Percentiles rank a stretch among this genome's conserved stretches.
phyloP scores from a whole-genome alignment of 2,888 invertebrate species.

The Sinohyriopsis cumingii region DNA sequence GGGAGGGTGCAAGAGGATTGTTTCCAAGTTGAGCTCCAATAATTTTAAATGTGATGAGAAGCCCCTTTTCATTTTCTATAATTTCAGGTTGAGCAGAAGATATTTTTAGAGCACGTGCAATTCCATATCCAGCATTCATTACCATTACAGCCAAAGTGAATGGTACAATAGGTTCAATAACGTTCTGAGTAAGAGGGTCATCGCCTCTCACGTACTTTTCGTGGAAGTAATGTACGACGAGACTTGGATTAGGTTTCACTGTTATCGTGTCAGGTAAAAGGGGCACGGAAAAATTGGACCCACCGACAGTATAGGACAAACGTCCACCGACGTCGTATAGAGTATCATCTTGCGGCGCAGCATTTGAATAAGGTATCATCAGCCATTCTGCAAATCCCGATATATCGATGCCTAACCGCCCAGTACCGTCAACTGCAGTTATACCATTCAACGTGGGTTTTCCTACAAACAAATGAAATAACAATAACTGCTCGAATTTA shows the following conservation, averaged over 20 bases:
- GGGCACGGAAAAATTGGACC: conserved; percentile 41
- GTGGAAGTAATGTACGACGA: conserved; percentile 50
- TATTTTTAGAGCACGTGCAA: conserved; percentile 41
- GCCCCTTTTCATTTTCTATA: conserved; percentile 56
- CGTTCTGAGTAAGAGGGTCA: conserved; percentile 44
- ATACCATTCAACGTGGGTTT: conserved; percentile 35
- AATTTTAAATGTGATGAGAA: conserved; percentile 47
- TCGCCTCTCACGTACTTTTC: conserved; percentile 53
- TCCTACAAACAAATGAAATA: conserved; percentile 24
- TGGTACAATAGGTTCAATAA: conserved; percentile 43
- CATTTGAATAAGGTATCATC: conserved; percentile 48
- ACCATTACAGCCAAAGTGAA: conserved; percentile 49
- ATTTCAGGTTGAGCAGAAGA: conserved; percentile 57
- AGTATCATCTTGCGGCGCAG: conserved; percentile 42
- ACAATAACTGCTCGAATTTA: conserved; percentile 1
- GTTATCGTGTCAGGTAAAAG: conserved; percentile 53
- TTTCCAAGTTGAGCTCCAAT: conserved; percentile 39
- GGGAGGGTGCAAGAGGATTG: conserved; percentile 34
- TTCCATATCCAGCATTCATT: conserved; percentile 44
- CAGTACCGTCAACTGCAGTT: conserved; percentile 41
- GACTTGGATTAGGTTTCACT: conserved; percentile 52
- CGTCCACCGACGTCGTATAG: conserved; percentile 50
- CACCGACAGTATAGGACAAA: conserved; percentile 46
- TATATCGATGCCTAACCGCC: conserved; percentile 25
- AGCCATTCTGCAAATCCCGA: conserved; percentile 47